Evolutionary conservation across 1,140 invertebrate genomes (phyloP), one percentile per base, ranked within the genome.

Genomic region (Drosophila ogumai): DNA sequence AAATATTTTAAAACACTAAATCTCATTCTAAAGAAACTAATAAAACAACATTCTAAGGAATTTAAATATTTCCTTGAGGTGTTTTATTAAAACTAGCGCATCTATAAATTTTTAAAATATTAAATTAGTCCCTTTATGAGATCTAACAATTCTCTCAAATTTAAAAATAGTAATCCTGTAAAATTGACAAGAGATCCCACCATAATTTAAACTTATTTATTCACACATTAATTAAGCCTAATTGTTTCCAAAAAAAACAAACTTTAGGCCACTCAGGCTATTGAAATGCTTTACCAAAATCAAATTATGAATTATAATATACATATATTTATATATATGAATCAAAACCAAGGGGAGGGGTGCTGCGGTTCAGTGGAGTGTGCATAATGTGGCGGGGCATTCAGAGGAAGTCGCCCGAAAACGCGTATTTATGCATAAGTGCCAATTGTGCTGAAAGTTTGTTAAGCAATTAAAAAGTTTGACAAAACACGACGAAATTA

Each of bases 381-480:
- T 67, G 4, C 19, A 75, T 77, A 76, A 76, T 54, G 40, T 36
- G 68, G 32, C 28, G 47, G 32, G 15, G 19, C n/a, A 57, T 75
- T 65, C 47, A 47, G 55, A 58, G 55, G 44, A 54, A 76, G 64
- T 76, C 61, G 63, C 34, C 55, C 28, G 73, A 75, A 74, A 75
- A 76, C 63, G 40, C 31, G 47, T 40, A 6, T 55, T 3, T 55
- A 28, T 55, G 22, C 52, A 59, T 76, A 76, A 76, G 75, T 76
- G 74, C 74, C 74, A 77, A 77, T 77, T 77, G 73, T 77, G 60
- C 46, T 66, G 52, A 60, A 68, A 73, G 86, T 80, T 86, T 69
- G 79, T 88, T 67, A 90, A 87, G 86, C 84, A 87, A 88, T 88
- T 88, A 88, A 90, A 87, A 88, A 84, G 84, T 88, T 88, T 74